These are phyloP conservation scores for Parambassis ranga DNA, from an alignment of 2,797 vertebrate genomes.

Conservation along the genomic window DNA sequence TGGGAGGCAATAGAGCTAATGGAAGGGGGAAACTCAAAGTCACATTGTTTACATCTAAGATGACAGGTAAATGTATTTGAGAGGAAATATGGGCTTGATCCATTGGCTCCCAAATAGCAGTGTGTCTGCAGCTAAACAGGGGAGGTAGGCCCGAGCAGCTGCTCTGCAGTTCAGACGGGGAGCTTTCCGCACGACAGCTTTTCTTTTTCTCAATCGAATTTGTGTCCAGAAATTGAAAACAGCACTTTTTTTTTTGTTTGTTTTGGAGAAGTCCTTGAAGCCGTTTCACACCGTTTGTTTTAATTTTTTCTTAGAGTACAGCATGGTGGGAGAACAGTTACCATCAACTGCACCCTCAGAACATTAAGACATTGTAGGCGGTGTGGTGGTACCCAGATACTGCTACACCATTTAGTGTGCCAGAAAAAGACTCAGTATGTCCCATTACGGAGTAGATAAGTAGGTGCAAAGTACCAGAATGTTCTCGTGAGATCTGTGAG, in stretches of 20 bases:
- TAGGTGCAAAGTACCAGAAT: too few relatives aligned
- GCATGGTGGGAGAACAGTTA: background rate
- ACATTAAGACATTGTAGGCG: background rate
- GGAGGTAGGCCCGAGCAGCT: constrained; percentile 18
- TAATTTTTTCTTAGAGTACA: background rate
- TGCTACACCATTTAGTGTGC: too few relatives aligned
- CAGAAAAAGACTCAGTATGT: too few relatives aligned
- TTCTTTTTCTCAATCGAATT: constrained; percentile 20
- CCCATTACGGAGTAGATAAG: too few relatives aligned
- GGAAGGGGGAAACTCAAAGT: constrained; percentile 76
- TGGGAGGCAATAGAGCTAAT: constrained; percentile 77
- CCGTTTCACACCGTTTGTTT: background rate
- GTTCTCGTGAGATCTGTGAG: too few relatives aligned
- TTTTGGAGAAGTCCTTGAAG: background rate
- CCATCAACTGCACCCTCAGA: background rate
- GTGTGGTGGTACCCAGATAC: too few relatives aligned
- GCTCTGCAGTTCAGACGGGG: constrained; percentile 24
- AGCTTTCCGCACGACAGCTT: constrained; percentile 1
- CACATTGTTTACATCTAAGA: constrained; percentile 80
- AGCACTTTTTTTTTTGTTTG: background rate
- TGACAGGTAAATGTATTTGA: constrained; percentile 79
- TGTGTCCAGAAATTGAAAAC: background rate
- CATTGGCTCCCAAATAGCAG: constrained; percentile 55
- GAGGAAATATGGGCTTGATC: constrained; percentile 72
- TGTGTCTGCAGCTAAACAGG: constrained; percentile 58